phyloP scores from a whole-genome alignment of 2,113 vertebrate species.

The Drymodes brunneopygia region DNA sequence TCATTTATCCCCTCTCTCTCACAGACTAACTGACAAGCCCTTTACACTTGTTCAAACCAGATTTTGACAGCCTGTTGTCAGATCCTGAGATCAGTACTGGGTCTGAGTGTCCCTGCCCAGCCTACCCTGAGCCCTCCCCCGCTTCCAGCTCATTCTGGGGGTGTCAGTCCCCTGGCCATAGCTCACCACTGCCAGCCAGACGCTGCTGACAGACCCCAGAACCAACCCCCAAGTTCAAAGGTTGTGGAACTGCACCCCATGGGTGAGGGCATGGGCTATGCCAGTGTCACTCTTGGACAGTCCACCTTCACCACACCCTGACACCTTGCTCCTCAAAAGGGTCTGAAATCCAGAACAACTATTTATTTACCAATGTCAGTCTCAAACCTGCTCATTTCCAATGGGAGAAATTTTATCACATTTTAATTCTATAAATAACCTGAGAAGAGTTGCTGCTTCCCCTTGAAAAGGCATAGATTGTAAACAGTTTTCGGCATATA shows the following conservation, averaged over 20 bases:
- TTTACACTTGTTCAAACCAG: background rate
- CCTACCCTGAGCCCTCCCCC: fast-evolving
- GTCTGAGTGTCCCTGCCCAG: background rate
- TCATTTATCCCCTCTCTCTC: background rate
- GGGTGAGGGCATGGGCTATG: fast-evolving
- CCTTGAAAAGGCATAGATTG: background rate
- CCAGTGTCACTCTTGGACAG: fast-evolving
- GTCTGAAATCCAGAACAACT: background rate
- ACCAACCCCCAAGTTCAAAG: fast-evolving
- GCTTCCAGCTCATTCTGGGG: background rate
- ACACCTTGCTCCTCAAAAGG: background rate
- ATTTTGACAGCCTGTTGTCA: background rate
- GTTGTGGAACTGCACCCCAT: background rate
- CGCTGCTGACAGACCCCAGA: background rate
- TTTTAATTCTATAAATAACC: background rate
- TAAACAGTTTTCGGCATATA: background rate
- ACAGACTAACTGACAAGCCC: background rate
- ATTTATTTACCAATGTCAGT: background rate
- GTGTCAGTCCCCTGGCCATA: background rate
- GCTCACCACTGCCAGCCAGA: fast-evolving
- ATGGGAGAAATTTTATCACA: background rate
- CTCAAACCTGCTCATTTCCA: background rate
- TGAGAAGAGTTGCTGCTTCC: background rate
- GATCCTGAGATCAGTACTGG: background rate
- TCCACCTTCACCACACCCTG: too few relatives aligned